Evolutionary conservation across 2,113 vertebrate genomes (phyloP), one percentile per base, ranked within the genome.

Genomic region (Scomber japonicus): DNA sequence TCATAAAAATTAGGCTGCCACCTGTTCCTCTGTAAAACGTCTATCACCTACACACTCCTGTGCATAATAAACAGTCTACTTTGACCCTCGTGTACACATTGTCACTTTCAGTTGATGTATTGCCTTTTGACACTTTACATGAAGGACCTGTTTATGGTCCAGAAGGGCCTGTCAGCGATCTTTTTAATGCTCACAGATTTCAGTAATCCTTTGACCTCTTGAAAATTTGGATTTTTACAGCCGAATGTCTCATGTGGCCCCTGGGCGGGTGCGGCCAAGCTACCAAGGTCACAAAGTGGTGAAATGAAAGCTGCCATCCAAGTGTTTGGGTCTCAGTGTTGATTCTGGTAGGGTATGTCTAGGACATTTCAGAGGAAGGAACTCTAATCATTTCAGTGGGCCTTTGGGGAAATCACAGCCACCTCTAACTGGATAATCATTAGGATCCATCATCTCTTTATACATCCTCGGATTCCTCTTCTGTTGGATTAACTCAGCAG

Each of bases 141-240:
- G 50, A n/a, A 30, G 35, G 19, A 72, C 16, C 61, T 51, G 49
- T 80, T 80, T 64, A 71, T 46, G 53, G 51, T 68, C 21, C 24
- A 1, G 48, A 44, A 53, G 45, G 24, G 51, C 60, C 48, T 48
- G 78, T 81, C 85, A 71, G 81, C 73, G 46, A 40, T 66, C 65
- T 65, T 75, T 75, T 71, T 53, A 12, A 77, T 19, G 48, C 53
- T 54, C 65, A n/a, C 48, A 64, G 65, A 64, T 66, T 69, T 74
- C 55, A 72, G 24, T 78, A 81, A 81, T 83, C 78, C 71, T 54
- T 65, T 90, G 85, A 86, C 92, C 76, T 81, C 31, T n/a, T 57
- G 17, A 82, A 87, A 85, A 74, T 80, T 19, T 76, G 1, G 48
- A 49, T 35, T 84, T 90, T 91, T 80, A 85, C 79, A 69, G 46